These are phyloP conservation scores for Synanceia verrucosa DNA, from an alignment of 2,797 vertebrate genomes.

Conservation along the genomic window DNA sequence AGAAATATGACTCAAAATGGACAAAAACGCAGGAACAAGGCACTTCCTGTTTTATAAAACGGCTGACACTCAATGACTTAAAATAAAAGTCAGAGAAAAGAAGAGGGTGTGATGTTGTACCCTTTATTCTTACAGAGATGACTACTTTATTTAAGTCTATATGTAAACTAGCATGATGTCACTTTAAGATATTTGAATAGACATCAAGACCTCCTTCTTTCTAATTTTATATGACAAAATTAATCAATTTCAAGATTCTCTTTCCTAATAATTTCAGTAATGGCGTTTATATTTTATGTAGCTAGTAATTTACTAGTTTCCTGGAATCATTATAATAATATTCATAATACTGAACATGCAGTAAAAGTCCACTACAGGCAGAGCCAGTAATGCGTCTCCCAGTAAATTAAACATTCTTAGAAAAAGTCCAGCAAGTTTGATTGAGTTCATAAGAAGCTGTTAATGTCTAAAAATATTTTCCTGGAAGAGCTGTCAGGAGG, in stretches of 20 bases:
- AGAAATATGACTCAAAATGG: too few relatives aligned
- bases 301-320: slow-evolving; percentile 42
- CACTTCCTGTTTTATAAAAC: too few relatives aligned
- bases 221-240: neutral
- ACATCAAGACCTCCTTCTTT: neutral
- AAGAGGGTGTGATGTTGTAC: neutral
- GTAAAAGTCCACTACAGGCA: neutral
- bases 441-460: slow-evolving; percentile 35
- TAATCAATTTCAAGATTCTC: slow-evolving; percentile 6
- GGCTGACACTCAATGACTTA: too few relatives aligned
- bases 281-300: neutral
- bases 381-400: neutral
- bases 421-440: slow-evolving; percentile 41
- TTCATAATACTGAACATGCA: slow-evolving; percentile 23
- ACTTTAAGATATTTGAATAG: neutral
- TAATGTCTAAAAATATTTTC: slow-evolving; percentile 41
- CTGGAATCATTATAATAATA: slow-evolving; percentile 42
- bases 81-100: neutral
- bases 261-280: slow-evolving; percentile 18
- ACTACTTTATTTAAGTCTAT: neutral
- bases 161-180: neutral
- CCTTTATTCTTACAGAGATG: neutral
- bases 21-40: too few relatives aligned
- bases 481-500: slow-evolving; percentile 21
- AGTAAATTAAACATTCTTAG: slow-evolving; percentile 32